Percentiles rank a stretch among this genome's conserved stretches.
Conservation (phyloP, 92 coral and sea anemone genomes). For the Bergia sp. region DNA sequence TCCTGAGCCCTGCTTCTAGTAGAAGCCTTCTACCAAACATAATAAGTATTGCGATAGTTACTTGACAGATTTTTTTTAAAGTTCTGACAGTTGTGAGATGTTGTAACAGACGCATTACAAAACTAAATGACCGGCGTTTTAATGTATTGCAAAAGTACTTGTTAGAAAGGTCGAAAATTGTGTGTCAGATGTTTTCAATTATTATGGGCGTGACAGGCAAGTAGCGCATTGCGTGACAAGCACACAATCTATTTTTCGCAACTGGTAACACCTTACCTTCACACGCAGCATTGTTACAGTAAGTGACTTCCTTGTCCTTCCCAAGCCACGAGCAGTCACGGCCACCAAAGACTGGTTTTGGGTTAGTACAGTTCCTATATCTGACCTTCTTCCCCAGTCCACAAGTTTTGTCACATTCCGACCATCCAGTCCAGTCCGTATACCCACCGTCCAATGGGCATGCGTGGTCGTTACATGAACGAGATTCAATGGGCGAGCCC, state of each 20-base stretch:
- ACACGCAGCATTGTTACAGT: conserved; percentile 80
- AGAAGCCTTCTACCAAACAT: neutral
- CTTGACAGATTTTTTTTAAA: too few species aligned
- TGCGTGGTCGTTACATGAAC: conserved; percentile 64
- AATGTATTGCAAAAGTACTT: neutral
- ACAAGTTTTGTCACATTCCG: conserved; percentile 88
- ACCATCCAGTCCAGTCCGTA: conserved; percentile 98
- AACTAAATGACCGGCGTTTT: neutral
- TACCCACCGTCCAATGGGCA: conserved; percentile 95
- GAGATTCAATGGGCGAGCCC: conserved; percentile 81
- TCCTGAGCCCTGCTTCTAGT: too few species aligned
- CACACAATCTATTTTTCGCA: neutral
- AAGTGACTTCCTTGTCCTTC: conserved; percentile 68
- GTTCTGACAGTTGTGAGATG: neutral
- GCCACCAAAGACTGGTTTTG: conserved; percentile 86
- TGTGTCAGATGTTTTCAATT: neutral
- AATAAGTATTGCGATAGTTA: neutral
- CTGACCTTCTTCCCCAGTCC: conserved; percentile 84
- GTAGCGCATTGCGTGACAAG: neutral
- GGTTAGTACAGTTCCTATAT: conserved; percentile 84
- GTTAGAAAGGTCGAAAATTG: neutral
- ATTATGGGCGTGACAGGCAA: neutral
- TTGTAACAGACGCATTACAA: too few species aligned
- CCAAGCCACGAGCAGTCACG: conserved; percentile 91
- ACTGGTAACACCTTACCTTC: conserved; percentile 64